A percentile compares a stretch with the other conserved stretches of the same genome.
Conservation (phyloP, 2,113 vertebrate species). For the Xyliphius kryptos region DNA sequence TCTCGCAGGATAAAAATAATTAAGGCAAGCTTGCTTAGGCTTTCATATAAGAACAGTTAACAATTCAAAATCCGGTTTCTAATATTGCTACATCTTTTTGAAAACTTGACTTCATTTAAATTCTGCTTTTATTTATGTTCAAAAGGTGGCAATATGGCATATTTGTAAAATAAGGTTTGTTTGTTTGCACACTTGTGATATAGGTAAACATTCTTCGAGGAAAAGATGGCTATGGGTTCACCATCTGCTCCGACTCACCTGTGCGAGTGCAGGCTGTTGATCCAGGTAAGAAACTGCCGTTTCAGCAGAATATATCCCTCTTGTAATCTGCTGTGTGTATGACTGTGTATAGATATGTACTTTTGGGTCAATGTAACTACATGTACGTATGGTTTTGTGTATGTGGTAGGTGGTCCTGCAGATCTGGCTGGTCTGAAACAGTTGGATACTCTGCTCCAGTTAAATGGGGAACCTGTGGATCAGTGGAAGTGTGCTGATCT, state of each 20-base stretch:
- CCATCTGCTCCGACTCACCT: conserved; percentile 91
- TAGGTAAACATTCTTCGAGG: conserved; percentile 89
- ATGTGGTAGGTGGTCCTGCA: conserved; percentile 77
- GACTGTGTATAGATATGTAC: conserved; percentile 4
- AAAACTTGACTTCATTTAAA: too few species aligned
- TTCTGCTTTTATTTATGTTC: not conserved
- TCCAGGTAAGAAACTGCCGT: conserved; percentile 67
- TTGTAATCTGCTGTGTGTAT: conserved; percentile 2
- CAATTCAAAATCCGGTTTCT: too few species aligned
- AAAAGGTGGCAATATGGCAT: conserved; percentile 13
- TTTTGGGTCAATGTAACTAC: not conserved
- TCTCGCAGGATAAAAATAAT: too few species aligned
- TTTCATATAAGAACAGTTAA: too few species aligned
- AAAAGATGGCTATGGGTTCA: conserved; percentile 89
- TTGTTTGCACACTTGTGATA: conserved; percentile 44
- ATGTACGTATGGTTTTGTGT: not conserved
- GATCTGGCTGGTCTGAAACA: conserved; percentile 86
- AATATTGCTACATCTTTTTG: too few species aligned
- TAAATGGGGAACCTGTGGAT: conserved; percentile 86
- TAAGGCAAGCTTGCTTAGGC: too few species aligned
- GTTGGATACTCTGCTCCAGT: conserved; percentile 81
- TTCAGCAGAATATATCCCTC: too few species aligned
- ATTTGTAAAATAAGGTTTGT: conserved; percentile 19
- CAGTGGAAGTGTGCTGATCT: conserved; percentile 94
- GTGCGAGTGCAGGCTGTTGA: conserved; percentile 93